Evolutionary conservation across 2,797 vertebrate species (phyloP).

Genomic region (Myotis daubentonii): DNA sequence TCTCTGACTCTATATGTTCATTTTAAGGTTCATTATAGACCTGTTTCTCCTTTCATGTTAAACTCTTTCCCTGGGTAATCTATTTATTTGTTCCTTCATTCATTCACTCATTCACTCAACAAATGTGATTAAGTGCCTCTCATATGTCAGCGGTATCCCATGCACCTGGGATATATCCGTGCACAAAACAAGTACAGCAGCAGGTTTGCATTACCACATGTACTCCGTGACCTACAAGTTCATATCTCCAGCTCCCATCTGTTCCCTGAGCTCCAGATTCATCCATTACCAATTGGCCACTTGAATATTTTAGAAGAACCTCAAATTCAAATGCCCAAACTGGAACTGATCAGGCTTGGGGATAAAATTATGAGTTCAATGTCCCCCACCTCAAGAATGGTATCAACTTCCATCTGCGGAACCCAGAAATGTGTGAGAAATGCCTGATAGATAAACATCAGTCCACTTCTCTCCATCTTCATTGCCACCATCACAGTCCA

Average conservation of each 20-base stretch:
- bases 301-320: conserved; percentile 34
- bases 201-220: not conserved
- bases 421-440: not conserved
- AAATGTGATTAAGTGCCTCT: not conserved
- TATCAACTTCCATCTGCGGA: not conserved
- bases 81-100: not conserved
- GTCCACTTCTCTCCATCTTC: not conserved
- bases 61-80: not conserved
- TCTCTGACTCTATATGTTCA: not conserved
- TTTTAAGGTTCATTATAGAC: not conserved
- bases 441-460: not conserved
- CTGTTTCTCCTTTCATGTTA: not conserved
- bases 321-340: conserved; percentile 15
- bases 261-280: not conserved
- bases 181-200: conserved; percentile 2
- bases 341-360: not conserved
- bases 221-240: not conserved
- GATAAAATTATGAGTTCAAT: conserved; percentile 9
- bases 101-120: not conserved
- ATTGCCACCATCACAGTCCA: not conserved
- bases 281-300: not conserved
- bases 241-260: not conserved
- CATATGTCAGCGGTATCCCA: not conserved
- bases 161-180: not conserved
- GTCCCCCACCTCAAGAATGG: not conserved